Evolutionary conservation across 1,140 invertebrate species (phyloP).

Genomic region (Achroia grisella): DNA sequence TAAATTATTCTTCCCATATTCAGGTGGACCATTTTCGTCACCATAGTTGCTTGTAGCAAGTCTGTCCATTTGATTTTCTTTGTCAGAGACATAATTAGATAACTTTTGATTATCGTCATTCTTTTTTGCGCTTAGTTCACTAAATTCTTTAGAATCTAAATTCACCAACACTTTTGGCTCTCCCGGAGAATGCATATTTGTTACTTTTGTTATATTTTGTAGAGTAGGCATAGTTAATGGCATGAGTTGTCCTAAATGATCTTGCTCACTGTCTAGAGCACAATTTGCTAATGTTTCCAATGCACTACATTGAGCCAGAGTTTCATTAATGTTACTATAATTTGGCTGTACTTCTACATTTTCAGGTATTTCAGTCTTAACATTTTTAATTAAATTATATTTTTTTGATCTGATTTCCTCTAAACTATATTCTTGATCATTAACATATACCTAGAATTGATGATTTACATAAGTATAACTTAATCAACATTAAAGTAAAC

Average conservation of each 20-base stretch:
- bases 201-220: slow-evolving; percentile 63
- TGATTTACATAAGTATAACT: too few species aligned
- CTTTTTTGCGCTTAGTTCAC: slow-evolving; percentile 49
- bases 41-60: slow-evolving; percentile 17
- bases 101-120: slow-evolving; percentile 42
- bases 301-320: slow-evolving; percentile 57
- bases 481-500: too few species aligned
- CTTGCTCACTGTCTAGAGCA: slow-evolving; percentile 60
- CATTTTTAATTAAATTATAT: slow-evolving; percentile 48
- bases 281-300: slow-evolving; percentile 67
- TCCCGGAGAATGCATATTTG: slow-evolving; percentile 61
- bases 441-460: slow-evolving; percentile 75
- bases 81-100: slow-evolving; percentile 24
- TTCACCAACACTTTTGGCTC: slow-evolving; percentile 65
- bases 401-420: slow-evolving; percentile 78
- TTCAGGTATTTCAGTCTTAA: slow-evolving; percentile 35
- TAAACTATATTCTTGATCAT: slow-evolving; percentile 78
- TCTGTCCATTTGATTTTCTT: slow-evolving; percentile 44
- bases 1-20: slow-evolving; percentile 58
- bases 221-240: slow-evolving; percentile 54
- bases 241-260: slow-evolving; percentile 61
- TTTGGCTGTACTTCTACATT: slow-evolving; percentile 25
- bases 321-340: slow-evolving; percentile 52
- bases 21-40: slow-evolving; percentile 32
- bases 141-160: slow-evolving; percentile 62